Evolutionary conservation across 2,113 vertebrate genomes (phyloP).

Genomic region (Bostrychus sinensis): DNA sequence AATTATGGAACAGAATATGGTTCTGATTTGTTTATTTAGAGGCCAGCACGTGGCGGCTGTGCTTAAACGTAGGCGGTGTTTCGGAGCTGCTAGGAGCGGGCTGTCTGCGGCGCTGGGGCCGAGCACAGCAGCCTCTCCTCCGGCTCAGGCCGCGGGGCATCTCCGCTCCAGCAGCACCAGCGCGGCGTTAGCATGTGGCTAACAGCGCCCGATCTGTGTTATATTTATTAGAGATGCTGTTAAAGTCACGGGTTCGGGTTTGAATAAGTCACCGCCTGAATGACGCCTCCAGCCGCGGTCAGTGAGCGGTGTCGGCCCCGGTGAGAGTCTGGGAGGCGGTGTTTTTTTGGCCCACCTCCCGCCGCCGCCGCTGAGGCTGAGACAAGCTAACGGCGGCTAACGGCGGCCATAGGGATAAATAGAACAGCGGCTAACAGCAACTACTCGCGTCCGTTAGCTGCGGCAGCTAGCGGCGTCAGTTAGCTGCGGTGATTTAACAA

Average conservation of each 20-base stretch:
- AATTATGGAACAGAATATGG: background rate
- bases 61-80: conserved; percentile 9
- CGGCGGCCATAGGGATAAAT: too few relatives aligned
- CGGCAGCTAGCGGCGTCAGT: conserved; percentile 20
- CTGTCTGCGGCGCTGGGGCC: conserved; percentile 27
- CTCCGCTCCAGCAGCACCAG: background rate
- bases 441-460: conserved; percentile 24
- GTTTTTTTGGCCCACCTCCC: background rate
- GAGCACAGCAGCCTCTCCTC: conserved; percentile 16
- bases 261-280: background rate
- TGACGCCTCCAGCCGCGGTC: background rate
- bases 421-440: background rate
- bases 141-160: conserved; percentile 45
- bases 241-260: too few relatives aligned
- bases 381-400: conserved; percentile 32
- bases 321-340: background rate
- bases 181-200: conserved; percentile 55
- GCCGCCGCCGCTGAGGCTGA: conserved; percentile 31
- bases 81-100: background rate
- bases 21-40: background rate
- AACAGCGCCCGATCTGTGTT: conserved; percentile 46
- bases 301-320: background rate
- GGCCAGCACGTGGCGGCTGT: conserved; percentile 1
- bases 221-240: conserved; percentile 48
- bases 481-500: conserved; percentile 43